Evolutionary conservation across 2,113 vertebrate species (phyloP), one percentile per base, ranked within the genome.

Genomic region (Amblyopsis rosae): DNA sequence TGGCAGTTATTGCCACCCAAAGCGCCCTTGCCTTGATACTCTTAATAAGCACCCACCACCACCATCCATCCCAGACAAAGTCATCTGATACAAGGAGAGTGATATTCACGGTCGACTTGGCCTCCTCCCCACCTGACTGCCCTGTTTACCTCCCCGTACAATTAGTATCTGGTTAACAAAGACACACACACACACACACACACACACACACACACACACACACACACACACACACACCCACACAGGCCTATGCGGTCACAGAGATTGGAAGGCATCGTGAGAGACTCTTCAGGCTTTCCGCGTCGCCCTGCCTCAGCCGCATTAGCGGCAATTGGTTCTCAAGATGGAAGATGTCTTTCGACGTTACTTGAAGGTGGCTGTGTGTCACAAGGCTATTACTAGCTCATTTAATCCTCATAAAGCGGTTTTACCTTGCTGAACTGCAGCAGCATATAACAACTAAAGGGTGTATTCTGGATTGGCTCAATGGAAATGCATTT

Each of bases 101-200:
- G 86, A 93, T 92, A 87, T 93, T 93, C 88, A 91, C 87, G 89
- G 84, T 91, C 87, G 89, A 93, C 87, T 91, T 81, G 55, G 61
- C 83, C 69, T 89, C 82, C 87, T 89, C 86, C 85, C 88, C 87
- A 88, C 76, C 64, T 58, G 76, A 89, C 90, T 90, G 84, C 87
- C 41, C 69, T 87, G 90, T 88, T 90, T 90, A 91, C 83, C 85
- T 90, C 88, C 88, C 81, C 57, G 78, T 80, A 77, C 89, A 92
- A 93, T 91, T 90, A 91, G 78, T 78, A 81, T 77, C 83, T 85
- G 86, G 67, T 59, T 73, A 82, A 82, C 86, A 83, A 82, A 90
- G 83, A 85, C 83, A 83, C 82, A 83, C 74, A 79, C 51, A 66
- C 48, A 68, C 1, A 15, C n/a, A 48, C 59, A 56, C 26, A 26